A percentile compares a stretch with the other conserved stretches of the same genome.
Conservation (phyloP, 2,888 invertebrate genomes). For the Adineta ricciae region DNA sequence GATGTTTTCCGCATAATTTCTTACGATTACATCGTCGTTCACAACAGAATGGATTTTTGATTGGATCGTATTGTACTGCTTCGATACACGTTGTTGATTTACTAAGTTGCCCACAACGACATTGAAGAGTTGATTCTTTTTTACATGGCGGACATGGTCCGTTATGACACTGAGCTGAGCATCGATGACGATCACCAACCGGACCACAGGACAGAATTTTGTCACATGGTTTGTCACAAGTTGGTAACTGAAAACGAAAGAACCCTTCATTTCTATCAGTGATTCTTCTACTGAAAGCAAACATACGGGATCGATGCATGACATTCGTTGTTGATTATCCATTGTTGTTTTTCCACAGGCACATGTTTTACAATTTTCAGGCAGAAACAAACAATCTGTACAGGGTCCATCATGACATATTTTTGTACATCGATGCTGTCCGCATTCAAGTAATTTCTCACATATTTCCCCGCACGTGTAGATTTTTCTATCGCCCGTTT, state of each 20-base stretch:
- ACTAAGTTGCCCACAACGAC: conserved; percentile 74
- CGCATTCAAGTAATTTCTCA: conserved; percentile 65
- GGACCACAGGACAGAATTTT: conserved; percentile 56
- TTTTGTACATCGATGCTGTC: conserved; percentile 62
- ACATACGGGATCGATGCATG: conserved; percentile 44
- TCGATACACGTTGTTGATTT: conserved; percentile 52
- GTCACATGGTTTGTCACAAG: conserved; percentile 64
- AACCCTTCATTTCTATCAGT: conserved; percentile 55
- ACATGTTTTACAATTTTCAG: conserved; percentile 23
- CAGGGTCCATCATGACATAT: conserved; percentile 73
- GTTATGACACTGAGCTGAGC: conserved; percentile 61
- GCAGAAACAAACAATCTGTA: conserved; percentile 57
- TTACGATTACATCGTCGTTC: conserved; percentile 76
- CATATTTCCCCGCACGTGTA: conserved; percentile 68
- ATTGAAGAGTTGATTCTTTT: conserved; percentile 63
- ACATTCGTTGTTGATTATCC: conserved; percentile 36
- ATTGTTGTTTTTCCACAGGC: conserved; percentile 34
- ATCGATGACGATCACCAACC: conserved; percentile 60
- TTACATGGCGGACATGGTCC: conserved; percentile 70
- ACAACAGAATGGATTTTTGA: conserved; percentile 54
- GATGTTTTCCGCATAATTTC: conserved; percentile 49
- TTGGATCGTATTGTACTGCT: conserved; percentile 36
- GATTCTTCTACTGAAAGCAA: too few species aligned
- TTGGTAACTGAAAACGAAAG: conserved; percentile 71
- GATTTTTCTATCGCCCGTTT: conserved; percentile 39